Evolutionary conservation across 2,797 vertebrate species (phyloP).

Genomic region (Rhinichthys osculus): DNA sequence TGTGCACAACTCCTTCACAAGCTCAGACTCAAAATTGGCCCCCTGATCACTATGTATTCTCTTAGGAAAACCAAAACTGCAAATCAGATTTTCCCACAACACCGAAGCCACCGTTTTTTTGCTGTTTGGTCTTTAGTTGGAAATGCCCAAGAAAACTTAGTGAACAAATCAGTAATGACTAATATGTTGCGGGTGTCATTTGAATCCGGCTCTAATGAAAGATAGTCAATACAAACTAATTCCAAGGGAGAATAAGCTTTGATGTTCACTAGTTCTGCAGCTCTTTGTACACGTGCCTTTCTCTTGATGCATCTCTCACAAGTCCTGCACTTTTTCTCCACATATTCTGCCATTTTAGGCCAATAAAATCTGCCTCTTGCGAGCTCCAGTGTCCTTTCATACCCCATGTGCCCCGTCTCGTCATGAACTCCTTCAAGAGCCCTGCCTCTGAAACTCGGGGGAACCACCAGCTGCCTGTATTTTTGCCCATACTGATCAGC

Average conservation of each 20-base stretch:
- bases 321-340: conserved; percentile 16
- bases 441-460: not conserved
- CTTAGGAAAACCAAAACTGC: too few relatives aligned
- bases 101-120: too few relatives aligned
- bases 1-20: too few relatives aligned
- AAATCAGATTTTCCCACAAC: too few relatives aligned
- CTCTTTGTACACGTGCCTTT: too few relatives aligned
- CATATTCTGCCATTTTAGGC: conserved; percentile 5
- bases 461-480: not conserved
- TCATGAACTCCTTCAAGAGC: conserved; percentile 9
- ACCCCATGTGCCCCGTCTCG: conserved; percentile 1
- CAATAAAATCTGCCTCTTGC: not conserved
- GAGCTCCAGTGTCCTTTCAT: not conserved
- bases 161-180: conserved; percentile 50
- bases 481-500: conserved; percentile 8
- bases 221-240: conserved; percentile 15
- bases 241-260: not conserved
- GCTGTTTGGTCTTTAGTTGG: conserved; percentile 34
- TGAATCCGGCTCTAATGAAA: conserved; percentile 19
- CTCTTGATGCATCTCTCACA: not conserved
- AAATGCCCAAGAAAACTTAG: conserved; percentile 42
- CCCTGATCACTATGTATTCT: too few relatives aligned
- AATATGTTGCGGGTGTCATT: conserved; percentile 43
- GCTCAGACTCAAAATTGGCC: too few relatives aligned
- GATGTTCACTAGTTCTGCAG: not conserved